Evolutionary conservation across 2,797 vertebrate species (phyloP), one percentile per base, ranked within the genome.

Genomic region (Aplochiton taeniatus): DNA sequence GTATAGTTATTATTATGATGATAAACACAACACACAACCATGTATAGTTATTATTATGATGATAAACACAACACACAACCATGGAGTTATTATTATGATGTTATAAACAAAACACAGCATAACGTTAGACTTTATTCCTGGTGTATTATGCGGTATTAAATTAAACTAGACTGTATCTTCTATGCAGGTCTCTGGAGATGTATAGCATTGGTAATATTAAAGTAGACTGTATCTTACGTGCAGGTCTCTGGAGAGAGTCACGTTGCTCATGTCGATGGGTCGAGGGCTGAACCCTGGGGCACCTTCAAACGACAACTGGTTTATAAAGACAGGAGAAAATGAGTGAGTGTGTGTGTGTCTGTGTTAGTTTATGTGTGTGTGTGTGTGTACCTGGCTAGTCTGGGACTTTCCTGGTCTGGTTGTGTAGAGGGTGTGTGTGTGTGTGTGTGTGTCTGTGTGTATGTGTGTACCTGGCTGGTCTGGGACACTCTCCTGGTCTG

Each of bases 211-310:
- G n/a, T n/a, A n/a, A n/a, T n/a, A 13, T 4, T 1, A 2, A 13
- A 19, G 0, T 9, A 42, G 16, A 16, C 11, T 41, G 48, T 53
- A n/a, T 91, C 92, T 91, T 86, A 98, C 96, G 69, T 98, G 93
- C 72, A 98, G 75, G 54, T 97, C 96, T 87, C 96, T 91, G 69
- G 96, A 96, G 59, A 98, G 91, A 0, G 96, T 96, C 4, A 98
- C 95, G 0, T 98, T 98, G 87, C 95, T 98, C 96, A 98, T 98
- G 70, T 98, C 96, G 9, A 96, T 95, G 6, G 96, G 96, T 76
- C 95, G 89, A 1, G 96, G 96, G 49, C 89, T 94, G 70, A 97
- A 98, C 4, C 94, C 92, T 63, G 96, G 88, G 47, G 91, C 86
- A 47, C 94, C 92, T 69, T 98, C 96, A 64, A 97, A 89, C 20